Percentiles rank a stretch among this genome's conserved stretches.
These are phyloP conservation scores for Tryphoninae sp. DNA, from an alignment of 2,888 invertebrate species.

Conservation along the genomic window DNA sequence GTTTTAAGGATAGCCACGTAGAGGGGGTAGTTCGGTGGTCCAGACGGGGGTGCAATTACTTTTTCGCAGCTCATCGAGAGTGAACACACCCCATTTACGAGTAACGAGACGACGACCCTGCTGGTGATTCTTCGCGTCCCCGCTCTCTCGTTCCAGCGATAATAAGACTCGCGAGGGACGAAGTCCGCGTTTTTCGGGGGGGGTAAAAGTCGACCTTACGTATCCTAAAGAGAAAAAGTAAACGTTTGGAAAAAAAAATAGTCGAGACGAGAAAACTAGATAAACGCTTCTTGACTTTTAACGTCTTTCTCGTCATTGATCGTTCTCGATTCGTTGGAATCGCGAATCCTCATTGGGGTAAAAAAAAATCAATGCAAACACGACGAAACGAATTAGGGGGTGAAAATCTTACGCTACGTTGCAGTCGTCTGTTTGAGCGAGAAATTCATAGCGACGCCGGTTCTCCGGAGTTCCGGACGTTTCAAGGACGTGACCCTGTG, in stretches of 20 bases:
- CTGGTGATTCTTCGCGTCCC: conserved; percentile 1
- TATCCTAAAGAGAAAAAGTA: conserved; percentile 15
- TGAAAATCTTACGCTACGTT: not conserved
- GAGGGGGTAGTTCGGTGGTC: not conserved
- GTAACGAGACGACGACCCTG: conserved; percentile 9
- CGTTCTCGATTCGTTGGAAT: conserved; percentile 30
- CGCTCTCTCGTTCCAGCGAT: conserved; percentile 23
- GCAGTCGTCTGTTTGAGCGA: not conserved
- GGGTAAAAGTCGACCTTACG: not conserved
- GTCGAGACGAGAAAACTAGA: conserved; percentile 4
- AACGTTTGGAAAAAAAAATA: not conserved
- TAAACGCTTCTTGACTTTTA: conserved; percentile 12
- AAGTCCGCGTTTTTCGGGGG: conserved; percentile 11
- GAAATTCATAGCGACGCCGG: not conserved
- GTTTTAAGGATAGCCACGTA: conserved; percentile 10
- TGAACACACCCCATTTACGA: not conserved
- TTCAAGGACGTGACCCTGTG: conserved; percentile 33
- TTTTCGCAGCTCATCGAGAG: not conserved
- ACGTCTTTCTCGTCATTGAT: conserved; percentile 14
- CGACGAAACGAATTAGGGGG: not conserved
- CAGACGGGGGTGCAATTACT: conserved; percentile 43
- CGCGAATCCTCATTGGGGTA: not conserved
- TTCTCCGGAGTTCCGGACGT: not conserved
- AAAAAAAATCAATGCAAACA: not conserved
- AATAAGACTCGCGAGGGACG: conserved; percentile 14